A percentile compares a stretch with the other conserved stretches of the same genome.
These are phyloP conservation scores for Cydia strobilella DNA, from an alignment of 1,140 invertebrate genomes.

Conservation along the genomic window DNA sequence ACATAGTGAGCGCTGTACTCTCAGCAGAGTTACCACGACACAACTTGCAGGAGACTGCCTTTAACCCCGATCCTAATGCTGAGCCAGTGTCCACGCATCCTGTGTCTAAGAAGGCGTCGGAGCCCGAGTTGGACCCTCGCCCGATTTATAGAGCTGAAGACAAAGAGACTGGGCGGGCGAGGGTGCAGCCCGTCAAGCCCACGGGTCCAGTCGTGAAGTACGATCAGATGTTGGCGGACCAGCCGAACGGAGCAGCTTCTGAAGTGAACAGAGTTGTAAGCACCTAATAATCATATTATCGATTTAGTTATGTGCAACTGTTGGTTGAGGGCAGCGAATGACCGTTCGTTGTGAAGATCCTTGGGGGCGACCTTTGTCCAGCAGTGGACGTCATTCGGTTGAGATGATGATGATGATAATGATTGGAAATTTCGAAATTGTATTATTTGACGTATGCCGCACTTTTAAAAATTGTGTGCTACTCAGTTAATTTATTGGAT, in stretches of 20 bases:
- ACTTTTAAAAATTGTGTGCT: no score
- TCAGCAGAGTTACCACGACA: constrained; percentile 61
- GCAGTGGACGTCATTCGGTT: no score
- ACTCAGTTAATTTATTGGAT: no score
- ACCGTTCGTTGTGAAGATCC: no score
- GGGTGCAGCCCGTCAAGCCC: constrained; percentile 58
- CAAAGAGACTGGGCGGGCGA: constrained; percentile 50
- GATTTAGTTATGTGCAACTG: no score
- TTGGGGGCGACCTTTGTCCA: no score
- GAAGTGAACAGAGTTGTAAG: constrained; percentile 66
- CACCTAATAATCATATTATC: constrained; percentile 31
- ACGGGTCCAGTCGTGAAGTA: constrained; percentile 54
- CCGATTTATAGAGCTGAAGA: constrained; percentile 63
- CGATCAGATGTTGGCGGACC: constrained; percentile 65
- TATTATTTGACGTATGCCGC: no score
- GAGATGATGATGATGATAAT: no score
- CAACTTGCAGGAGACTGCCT: constrained; percentile 47
- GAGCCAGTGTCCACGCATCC: constrained; percentile 49
- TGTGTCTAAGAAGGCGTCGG: constrained; percentile 51
- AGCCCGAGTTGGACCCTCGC: constrained; percentile 47
- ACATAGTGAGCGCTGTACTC: constrained; percentile 41
- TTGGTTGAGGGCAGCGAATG: no score
- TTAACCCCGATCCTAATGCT: constrained; percentile 47
- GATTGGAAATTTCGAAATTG: no score
- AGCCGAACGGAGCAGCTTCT: constrained; percentile 44